Percentiles rank a stretch among this genome's conserved stretches.
phyloP scores from a whole-genome alignment of 2,797 vertebrate species.

The Enteromius anoplus region DNA sequence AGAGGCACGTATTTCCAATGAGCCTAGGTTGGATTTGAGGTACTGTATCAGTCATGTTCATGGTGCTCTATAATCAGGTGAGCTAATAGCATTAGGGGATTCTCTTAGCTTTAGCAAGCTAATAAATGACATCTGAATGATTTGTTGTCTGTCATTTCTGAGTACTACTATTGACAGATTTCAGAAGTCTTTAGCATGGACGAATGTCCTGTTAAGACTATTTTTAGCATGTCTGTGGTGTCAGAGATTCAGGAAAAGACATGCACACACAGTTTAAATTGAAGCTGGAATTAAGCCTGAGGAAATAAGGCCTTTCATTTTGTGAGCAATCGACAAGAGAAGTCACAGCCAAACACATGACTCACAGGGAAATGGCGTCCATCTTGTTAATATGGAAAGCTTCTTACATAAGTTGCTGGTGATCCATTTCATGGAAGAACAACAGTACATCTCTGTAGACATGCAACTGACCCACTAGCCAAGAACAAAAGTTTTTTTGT shows the following conservation, averaged over 20 bases:
- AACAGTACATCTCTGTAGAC: neutral
- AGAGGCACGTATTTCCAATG: too few species aligned
- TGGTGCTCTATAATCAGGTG: neutral
- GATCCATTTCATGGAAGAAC: neutral
- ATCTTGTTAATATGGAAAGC: conserved; percentile 50
- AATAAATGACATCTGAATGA: neutral
- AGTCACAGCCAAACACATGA: conserved; percentile 63
- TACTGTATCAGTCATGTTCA: neutral
- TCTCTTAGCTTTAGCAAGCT: neutral
- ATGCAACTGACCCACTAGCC: neutral
- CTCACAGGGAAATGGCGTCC: conserved; percentile 57
- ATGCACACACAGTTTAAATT: conserved; percentile 28
- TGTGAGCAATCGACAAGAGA: conserved; percentile 54
- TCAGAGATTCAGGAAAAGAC: conserved; percentile 37
- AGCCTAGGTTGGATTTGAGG: neutral
- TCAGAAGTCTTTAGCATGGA: conserved; percentile 18
- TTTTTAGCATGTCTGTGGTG: conserved; percentile 30
- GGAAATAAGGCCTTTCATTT: conserved; percentile 46
- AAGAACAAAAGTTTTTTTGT: neutral
- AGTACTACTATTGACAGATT: neutral
- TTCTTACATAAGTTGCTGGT: conserved; percentile 58
- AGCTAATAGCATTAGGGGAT: neutral
- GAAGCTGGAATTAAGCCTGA: conserved; percentile 33
- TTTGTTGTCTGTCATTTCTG: neutral
- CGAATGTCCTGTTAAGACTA: conserved; percentile 18